Percentiles rank a stretch among this genome's conserved stretches.
Conservation (phyloP, 2,888 invertebrate genomes). For the Trilocha varians region DNA sequence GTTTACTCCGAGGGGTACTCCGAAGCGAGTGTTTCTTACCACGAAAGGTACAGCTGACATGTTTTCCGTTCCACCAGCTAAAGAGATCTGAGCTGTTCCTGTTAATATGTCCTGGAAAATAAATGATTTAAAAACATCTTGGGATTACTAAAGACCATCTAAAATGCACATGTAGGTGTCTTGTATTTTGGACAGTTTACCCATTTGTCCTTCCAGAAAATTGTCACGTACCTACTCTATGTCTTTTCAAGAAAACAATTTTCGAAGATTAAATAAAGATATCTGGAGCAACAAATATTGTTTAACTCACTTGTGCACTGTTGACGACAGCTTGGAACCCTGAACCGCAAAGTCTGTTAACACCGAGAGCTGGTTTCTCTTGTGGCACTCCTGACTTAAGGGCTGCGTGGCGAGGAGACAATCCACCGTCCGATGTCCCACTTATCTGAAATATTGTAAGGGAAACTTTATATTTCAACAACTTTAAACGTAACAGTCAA, state of each 20-base stretch:
- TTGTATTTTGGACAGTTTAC: too few species aligned
- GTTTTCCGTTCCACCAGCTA: constrained; percentile 95
- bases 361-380: constrained; percentile 86
- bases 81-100: constrained; percentile 86
- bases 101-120: constrained; percentile 83
- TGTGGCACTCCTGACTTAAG: constrained; percentile 87
- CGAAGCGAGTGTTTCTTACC: constrained; percentile 88
- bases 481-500: too few species aligned
- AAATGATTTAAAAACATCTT: too few species aligned
- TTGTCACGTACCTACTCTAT: too few species aligned
- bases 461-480: too few species aligned
- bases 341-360: constrained; percentile 96
- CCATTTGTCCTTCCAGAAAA: too few species aligned
- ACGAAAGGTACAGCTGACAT: constrained; percentile 94
- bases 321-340: constrained; percentile 96
- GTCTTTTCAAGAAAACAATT: not conserved
- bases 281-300: not conserved
- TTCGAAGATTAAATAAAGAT: not conserved
- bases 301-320: constrained; percentile 84
- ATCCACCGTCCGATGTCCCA: constrained; percentile 87
- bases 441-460: constrained; percentile 51
- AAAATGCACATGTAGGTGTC: too few species aligned
- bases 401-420: constrained; percentile 88
- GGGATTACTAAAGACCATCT: too few species aligned
- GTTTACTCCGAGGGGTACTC: constrained; percentile 84